phyloP scores from a whole-genome alignment of 2,113 vertebrate genomes.

The Neodontobutis hainanensis region DNA sequence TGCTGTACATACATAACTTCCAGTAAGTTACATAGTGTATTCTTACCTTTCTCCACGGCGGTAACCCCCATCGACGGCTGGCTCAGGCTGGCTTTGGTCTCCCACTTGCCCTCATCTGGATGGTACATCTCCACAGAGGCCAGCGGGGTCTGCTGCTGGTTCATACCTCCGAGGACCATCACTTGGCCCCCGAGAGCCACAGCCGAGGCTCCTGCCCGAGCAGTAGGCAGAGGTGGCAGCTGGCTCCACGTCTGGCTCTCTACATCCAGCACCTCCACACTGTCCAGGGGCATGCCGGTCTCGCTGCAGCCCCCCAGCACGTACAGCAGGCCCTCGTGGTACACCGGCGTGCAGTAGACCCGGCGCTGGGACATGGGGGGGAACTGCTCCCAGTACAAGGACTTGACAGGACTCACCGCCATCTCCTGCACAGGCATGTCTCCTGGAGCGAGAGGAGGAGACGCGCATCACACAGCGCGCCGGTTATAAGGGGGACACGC shows the following conservation, averaged over 20 bases:
- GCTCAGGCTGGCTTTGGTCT: conserved; percentile 85
- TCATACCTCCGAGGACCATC: conserved; percentile 93
- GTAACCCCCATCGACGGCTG: conserved; percentile 96
- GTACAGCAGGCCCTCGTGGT: conserved; percentile 87
- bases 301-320: conserved; percentile 93
- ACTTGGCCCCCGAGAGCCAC: conserved; percentile 85
- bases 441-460: conserved; percentile 56
- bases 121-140: conserved; percentile 92
- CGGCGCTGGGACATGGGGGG: conserved; percentile 90
- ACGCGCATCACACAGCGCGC: conserved; percentile 59
- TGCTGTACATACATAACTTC: background rate
- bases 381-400: conserved; percentile 89
- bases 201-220: conserved; percentile 87
- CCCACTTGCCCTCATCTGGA: conserved; percentile 93
- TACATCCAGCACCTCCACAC: conserved; percentile 86
- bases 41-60: conserved; percentile 91
- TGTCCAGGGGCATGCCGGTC: conserved; percentile 86
- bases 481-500: conserved; percentile 8
- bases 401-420: conserved; percentile 81
- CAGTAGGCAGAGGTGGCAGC: conserved; percentile 85
- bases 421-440: conserved; percentile 84
- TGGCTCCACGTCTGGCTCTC: conserved; percentile 86
- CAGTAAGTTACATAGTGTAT: background rate
- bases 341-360: conserved; percentile 89
- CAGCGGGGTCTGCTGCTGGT: conserved; percentile 88